Base-by-base conservation (phyloP, 2,888 invertebrate genomes). In the Alviniconcha strummeri region DNA sequence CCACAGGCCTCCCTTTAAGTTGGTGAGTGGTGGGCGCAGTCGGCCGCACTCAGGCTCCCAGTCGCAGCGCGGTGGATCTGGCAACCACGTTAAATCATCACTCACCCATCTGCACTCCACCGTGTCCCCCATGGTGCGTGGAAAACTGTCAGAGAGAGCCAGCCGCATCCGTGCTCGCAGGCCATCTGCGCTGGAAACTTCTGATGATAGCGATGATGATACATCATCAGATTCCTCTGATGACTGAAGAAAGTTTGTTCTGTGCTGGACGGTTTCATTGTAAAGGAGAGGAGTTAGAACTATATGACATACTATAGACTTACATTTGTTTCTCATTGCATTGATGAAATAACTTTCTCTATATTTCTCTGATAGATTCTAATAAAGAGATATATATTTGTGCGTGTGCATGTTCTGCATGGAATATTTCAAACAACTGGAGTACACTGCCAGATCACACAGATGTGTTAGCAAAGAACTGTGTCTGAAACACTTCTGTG, bases 151-250 rank as follows among this genome's bases (percentile, higher is more conserved):
- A 0, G 82, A 82, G 56, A 52, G 36, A 19, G 77, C 75, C 60
- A 60, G 52, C 19, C 76, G 82, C 36, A 82, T 82, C 71, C 82
- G 82, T 5, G 67, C 64, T 17, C 76, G 69, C 52, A 76, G 75
- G 19, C 77, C 67, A 36, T 36, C 17, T 0, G 56, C 67, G 1
- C 19, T 77, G 57, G 82, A 76, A 19, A 64, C 76, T 15, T 82
- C 82, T 11, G 76, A 76, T 17, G 76, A 81, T 36, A 81, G 72
- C 2, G 80, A 75, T 19, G 81, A 72, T 8, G 77, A 82, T 64
- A 69, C 77, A 7, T 76, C 77, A 8, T 67, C 67, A n/a, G 82
- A 82, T 69, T 77, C 82, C 7, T 82, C 82, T 2, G 82, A 82
- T 52, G 67, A 69, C 19, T 71, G 52, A 13, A 7, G 54, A 4